These are phyloP conservation scores for Nyctalus aviator DNA, from an alignment of 2,797 vertebrate genomes.

Conservation along the genomic window DNA sequence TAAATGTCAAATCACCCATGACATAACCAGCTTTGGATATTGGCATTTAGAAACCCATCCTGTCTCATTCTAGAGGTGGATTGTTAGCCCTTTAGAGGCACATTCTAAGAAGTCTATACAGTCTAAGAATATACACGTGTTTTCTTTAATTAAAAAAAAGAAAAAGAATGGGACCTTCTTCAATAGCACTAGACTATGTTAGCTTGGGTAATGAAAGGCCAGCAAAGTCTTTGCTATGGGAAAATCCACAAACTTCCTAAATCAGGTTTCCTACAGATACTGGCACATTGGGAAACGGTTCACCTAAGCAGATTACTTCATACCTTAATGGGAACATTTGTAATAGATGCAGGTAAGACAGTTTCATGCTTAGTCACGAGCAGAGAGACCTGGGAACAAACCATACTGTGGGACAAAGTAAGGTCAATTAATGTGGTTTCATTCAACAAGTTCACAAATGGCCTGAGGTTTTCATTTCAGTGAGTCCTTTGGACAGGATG, in stretches of 20 bases:
- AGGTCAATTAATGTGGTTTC: not conserved
- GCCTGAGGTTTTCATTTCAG: not conserved
- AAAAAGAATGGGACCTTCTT: constrained; percentile 21
- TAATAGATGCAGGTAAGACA: constrained; percentile 1
- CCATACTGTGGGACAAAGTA: not conserved
- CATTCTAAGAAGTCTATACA: constrained; percentile 4
- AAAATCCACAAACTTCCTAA: not conserved
- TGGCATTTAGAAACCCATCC: constrained; percentile 55
- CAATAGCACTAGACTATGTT: not conserved
- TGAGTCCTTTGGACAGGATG: not conserved
- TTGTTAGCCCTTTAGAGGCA: constrained; percentile 34
- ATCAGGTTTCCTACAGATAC: not conserved
- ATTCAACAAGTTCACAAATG: not conserved
- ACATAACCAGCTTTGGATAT: constrained; percentile 16
- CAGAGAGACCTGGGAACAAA: constrained; percentile 24
- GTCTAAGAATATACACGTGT: not conserved
- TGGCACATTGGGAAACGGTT: not conserved
- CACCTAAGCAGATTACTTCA: not conserved
- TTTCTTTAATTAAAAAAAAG: constrained; percentile 30
- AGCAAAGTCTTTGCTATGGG: constrained; percentile 33
- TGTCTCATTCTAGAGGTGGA: constrained; percentile 7
- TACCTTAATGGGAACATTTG: constrained; percentile 29
- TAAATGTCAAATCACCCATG: constrained; percentile 49
- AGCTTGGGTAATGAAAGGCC: constrained; percentile 5
- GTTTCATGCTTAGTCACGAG: not conserved